Percentiles rank a stretch among this genome's conserved stretches.
These are phyloP conservation scores for Caranx ignobilis DNA, from an alignment of 2,113 vertebrate species.

Conservation along the genomic window DNA sequence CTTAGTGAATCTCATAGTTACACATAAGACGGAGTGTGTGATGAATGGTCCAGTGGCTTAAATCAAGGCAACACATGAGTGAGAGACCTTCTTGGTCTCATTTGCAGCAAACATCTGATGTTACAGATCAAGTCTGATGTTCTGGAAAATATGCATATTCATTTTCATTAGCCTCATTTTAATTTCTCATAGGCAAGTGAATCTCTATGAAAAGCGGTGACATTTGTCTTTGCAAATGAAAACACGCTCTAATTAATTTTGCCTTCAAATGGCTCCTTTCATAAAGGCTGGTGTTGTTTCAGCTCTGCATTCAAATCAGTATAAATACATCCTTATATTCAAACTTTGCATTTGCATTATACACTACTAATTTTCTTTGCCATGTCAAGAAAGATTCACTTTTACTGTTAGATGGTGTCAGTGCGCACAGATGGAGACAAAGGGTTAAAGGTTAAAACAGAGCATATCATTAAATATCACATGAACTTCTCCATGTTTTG, in stretches of 20 bases:
- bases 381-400: not conserved
- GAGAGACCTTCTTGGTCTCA: not conserved
- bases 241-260: not conserved
- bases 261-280: no score
- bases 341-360: no score
- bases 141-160: not conserved
- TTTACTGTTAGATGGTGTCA: not conserved
- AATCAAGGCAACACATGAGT: conserved; percentile 3
- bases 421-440: conserved; percentile 13
- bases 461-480: not conserved
- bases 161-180: no score
- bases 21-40: not conserved
- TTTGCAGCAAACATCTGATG: not conserved
- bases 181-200: not conserved
- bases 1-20: conserved; percentile 19
- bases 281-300: no score
- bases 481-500: not conserved
- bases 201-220: not conserved
- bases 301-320: no score
- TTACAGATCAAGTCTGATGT: not conserved
- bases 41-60: conserved; percentile 7
- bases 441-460: conserved; percentile 23
- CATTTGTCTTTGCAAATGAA: not conserved
- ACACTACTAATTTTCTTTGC: not conserved
- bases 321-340: no score